phyloP scores from a whole-genome alignment of 2,797 vertebrate species.

The Lates japonicus region DNA sequence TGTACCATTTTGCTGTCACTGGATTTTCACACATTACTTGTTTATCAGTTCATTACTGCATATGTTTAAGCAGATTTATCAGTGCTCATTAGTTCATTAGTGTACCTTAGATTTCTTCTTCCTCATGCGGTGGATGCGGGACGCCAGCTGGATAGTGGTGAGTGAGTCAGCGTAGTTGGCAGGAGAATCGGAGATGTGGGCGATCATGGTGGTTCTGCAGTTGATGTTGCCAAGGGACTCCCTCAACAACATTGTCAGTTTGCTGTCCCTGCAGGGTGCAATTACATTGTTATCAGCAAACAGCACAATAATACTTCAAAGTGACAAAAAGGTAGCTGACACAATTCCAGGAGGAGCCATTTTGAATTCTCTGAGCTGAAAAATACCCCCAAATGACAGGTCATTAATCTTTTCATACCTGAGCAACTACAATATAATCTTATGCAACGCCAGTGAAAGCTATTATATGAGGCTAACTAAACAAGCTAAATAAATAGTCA shows the following conservation, averaged over 20 bases:
- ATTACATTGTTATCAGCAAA: constrained; percentile 60
- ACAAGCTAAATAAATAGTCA: constrained; percentile 41
- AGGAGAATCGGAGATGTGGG: constrained; percentile 95
- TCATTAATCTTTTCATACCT: constrained; percentile 49
- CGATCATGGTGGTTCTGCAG: constrained; percentile 98
- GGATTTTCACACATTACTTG: constrained; percentile 8
- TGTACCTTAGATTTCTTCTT: constrained; percentile 97
- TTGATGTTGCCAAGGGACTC: constrained; percentile 96
- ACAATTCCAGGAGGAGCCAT: constrained; percentile 16
- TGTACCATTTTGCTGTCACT: constrained; percentile 15
- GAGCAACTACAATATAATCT: constrained; percentile 44
- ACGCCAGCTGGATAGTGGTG: constrained; percentile 96
- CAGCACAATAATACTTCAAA: constrained; percentile 30
- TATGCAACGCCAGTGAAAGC: constrained; percentile 49
- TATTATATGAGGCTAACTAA: constrained; percentile 44
- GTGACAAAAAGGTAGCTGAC: constrained; percentile 17
- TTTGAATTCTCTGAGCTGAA: constrained; percentile 34
- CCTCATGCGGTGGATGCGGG: constrained; percentile 96
- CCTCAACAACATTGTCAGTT: constrained; percentile 95
- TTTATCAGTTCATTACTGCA: constrained; percentile 18
- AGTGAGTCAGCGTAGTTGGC: constrained; percentile 94
- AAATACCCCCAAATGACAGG: constrained; percentile 32
- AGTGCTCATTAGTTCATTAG: constrained; percentile 25
- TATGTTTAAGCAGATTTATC: constrained; percentile 38
- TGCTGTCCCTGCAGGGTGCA: constrained; percentile 91